phyloP scores from a whole-genome alignment of 1,140 invertebrate genomes.

The Rhopalosiphum maidis region DNA sequence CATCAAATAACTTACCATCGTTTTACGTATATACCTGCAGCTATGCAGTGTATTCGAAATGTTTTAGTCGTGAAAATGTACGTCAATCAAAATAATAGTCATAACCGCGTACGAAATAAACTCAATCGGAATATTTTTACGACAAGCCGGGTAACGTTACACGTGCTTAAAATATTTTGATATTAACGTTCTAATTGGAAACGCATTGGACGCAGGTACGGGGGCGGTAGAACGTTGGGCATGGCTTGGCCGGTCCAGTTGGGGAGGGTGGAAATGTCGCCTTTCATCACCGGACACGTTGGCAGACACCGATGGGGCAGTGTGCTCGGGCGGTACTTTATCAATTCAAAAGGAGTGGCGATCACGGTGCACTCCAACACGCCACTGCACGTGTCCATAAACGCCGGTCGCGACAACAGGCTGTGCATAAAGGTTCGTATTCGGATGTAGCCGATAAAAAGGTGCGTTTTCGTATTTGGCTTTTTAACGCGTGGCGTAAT shows the following conservation, averaged over 20 bases:
- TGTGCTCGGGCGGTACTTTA: constrained; percentile 80
- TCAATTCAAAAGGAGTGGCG: constrained; percentile 83
- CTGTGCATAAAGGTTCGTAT: constrained; percentile 61
- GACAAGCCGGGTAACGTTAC: not conserved
- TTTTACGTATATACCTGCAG: not conserved
- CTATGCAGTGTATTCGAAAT: not conserved
- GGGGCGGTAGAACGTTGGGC: constrained; percentile 78
- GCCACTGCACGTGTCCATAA: constrained; percentile 80
- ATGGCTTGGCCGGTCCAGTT: constrained; percentile 81
- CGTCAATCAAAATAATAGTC: not conserved
- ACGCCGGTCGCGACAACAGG: constrained; percentile 66
- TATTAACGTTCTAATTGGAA: not conserved
- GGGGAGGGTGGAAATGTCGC: constrained; percentile 73
- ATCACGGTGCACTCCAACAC: constrained; percentile 78
- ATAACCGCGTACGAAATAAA: not conserved
- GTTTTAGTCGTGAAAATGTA: not conserved
- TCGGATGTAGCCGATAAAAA: not conserved
- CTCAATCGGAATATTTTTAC: not conserved
- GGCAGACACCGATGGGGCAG: constrained; percentile 78
- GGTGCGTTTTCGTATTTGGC: not conserved
- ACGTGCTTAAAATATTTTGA: not conserved
- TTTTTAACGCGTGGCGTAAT: not conserved
- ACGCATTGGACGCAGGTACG: constrained; percentile 73
- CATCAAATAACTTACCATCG: not conserved
- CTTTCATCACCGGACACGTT: constrained; percentile 84